Percentiles rank a stretch among this genome's conserved stretches.
Conservation (phyloP, 2,113 vertebrate genomes). For the Sciurus niger region DNA sequence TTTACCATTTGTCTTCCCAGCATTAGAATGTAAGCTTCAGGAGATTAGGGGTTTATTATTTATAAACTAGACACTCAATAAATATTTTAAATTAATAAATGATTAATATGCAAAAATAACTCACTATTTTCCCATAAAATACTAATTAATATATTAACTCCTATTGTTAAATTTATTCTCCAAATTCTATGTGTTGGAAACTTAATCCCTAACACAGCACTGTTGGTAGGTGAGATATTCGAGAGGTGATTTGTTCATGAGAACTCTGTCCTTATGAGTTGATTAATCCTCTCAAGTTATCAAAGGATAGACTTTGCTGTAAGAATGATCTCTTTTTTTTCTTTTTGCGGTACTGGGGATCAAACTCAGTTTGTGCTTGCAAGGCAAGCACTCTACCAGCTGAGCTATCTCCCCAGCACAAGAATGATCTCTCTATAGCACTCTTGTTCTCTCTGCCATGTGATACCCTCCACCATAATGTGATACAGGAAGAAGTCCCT, state of each 20-base stretch:
- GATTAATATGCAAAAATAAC: neutral
- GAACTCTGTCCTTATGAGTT: neutral
- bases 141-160: neutral
- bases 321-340: neutral
- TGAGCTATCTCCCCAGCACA: too few species aligned
- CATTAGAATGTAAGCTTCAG: neutral
- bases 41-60: neutral
- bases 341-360: too few species aligned
- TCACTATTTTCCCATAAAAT: neutral
- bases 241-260: neutral
- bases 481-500: neutral
- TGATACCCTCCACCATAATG: too few species aligned
- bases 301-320: neutral
- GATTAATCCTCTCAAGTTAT: neutral
- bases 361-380: too few species aligned
- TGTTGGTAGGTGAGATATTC: neutral
- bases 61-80: neutral
- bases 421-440: neutral
- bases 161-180: neutral
- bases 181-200: neutral
- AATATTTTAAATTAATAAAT: constrained; percentile 34
- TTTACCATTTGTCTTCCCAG: neutral
- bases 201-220: neutral
- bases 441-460: neutral
- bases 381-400: too few species aligned